Percentiles rank a stretch among this genome's conserved stretches.
Conservation (phyloP, 2,888 invertebrate genomes). For the Acanthosepion esculentum region DNA sequence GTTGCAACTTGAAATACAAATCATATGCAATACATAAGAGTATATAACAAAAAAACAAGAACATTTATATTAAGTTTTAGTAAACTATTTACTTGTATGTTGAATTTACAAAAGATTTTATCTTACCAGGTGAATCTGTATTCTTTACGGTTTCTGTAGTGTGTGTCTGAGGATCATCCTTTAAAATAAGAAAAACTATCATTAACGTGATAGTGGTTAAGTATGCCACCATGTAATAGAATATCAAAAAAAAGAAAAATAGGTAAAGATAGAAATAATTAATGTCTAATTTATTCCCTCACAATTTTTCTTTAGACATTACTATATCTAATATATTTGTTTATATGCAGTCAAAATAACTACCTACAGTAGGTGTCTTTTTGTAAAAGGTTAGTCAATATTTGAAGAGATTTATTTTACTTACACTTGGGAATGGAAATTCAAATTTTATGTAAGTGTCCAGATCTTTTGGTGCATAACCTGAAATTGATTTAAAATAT, state of each 20-base stretch:
- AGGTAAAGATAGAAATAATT: too few relatives aligned
- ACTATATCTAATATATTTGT: too few relatives aligned
- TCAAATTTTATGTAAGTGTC: slow-evolving; percentile 95
- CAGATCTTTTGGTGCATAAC: slow-evolving; percentile 87
- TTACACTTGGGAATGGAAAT: slow-evolving; percentile 90
- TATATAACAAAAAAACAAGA: too few relatives aligned
- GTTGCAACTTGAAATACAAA: too few relatives aligned
- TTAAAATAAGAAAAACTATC: slow-evolving; percentile 48
- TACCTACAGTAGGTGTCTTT: too few relatives aligned
- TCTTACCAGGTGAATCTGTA: slow-evolving; percentile 84
- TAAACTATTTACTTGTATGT: background rate
- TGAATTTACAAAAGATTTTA: background rate
- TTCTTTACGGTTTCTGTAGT: slow-evolving; percentile 86
- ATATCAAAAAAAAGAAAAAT: too few relatives aligned
- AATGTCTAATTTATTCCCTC: too few relatives aligned
- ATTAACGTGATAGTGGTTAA: background rate
- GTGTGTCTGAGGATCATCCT: slow-evolving; percentile 79
- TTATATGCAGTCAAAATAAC: too few relatives aligned
- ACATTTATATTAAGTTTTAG: too few relatives aligned
- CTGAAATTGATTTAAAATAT: slow-evolving; percentile 76
- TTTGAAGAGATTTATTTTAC: slow-evolving; percentile 62
- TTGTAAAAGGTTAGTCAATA: background rate
- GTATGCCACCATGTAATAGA: too few relatives aligned
- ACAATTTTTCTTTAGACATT: too few relatives aligned
- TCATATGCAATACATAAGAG: too few relatives aligned